Evolutionary conservation across 1,140 invertebrate genomes (phyloP).

Genomic region (Drosophila micromelanica): DNA sequence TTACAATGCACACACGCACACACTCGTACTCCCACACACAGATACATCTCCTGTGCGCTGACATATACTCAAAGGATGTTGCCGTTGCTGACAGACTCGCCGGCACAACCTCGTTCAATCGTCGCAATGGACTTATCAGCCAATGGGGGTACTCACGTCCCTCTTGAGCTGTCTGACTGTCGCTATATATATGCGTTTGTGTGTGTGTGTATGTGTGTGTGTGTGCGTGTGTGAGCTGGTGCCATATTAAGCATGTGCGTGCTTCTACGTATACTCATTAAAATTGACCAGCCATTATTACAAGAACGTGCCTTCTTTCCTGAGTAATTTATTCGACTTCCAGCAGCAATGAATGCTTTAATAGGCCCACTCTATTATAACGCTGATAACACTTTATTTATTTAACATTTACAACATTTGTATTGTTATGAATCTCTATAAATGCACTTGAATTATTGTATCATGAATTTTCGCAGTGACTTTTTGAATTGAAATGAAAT

Average conservation of each 20-base stretch:
- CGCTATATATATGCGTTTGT: background rate
- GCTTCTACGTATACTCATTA: conserved; percentile 72
- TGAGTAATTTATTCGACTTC: conserved; percentile 56
- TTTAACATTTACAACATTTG: conserved; percentile 60
- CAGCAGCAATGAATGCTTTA: conserved; percentile 27
- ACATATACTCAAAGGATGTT: conserved; percentile 29
- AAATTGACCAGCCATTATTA: conserved; percentile 78
- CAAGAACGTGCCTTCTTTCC: conserved; percentile 63
- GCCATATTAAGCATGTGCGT: conserved; percentile 32
- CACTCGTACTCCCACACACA: conserved; percentile 6
- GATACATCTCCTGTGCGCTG: conserved; percentile 1
- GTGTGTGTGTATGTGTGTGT: background rate
- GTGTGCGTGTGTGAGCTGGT: conserved; percentile 10
- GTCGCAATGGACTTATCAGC: conserved; percentile 45
- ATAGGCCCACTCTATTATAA: conserved; percentile 39
- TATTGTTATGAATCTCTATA: background rate
- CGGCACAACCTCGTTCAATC: conserved; percentile 53
- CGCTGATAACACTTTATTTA: conserved; percentile 48
- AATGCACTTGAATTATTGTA: background rate
- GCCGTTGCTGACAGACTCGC: conserved; percentile 40
- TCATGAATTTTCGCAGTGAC: background rate
- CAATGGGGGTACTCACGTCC: conserved; percentile 1
- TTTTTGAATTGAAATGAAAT: background rate
- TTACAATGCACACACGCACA: conserved; percentile 15
- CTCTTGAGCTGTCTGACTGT: conserved; percentile 9